These are phyloP conservation scores for Tachuris rubrigastra DNA, from an alignment of 2,113 vertebrate genomes.

Conservation along the genomic window DNA sequence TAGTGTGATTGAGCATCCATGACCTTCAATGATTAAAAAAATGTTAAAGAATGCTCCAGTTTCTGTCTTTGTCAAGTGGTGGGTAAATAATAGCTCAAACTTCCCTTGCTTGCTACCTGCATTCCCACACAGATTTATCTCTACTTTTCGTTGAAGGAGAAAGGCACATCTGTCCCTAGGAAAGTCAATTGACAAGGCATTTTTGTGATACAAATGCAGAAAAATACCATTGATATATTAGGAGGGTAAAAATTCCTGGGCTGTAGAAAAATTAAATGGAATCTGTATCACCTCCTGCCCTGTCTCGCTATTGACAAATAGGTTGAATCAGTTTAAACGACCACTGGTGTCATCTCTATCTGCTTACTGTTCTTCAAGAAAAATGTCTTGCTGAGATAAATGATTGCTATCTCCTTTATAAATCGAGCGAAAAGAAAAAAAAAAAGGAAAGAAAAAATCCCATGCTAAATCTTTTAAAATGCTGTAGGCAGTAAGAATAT, in stretches of 20 bases:
- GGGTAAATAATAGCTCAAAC: background rate
- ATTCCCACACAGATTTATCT: background rate
- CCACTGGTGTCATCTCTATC: slow-evolving; percentile 33
- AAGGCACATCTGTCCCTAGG: background rate
- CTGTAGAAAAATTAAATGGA: slow-evolving; percentile 55
- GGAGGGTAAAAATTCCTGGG: slow-evolving; percentile 8
- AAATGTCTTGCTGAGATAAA: slow-evolving; percentile 55
- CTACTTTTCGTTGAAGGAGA: background rate
- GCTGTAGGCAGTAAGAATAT: background rate
- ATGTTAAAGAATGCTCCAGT: background rate
- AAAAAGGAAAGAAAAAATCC: background rate
- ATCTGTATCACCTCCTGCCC: slow-evolving; percentile 7
- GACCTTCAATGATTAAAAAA: background rate
- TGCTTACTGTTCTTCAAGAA: slow-evolving; percentile 44
- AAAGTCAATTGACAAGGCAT: slow-evolving; percentile 7
- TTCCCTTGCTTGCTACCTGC: background rate
- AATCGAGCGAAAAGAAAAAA: background rate
- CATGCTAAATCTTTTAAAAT: background rate
- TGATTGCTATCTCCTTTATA: slow-evolving; percentile 37
- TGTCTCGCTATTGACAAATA: slow-evolving; percentile 51
- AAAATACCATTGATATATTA: slow-evolving; percentile 15
- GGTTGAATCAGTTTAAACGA: slow-evolving; percentile 25
- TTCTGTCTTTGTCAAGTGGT: slow-evolving; percentile 9
- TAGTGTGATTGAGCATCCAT: background rate
- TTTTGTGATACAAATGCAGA: slow-evolving; percentile 27